Percentiles rank a stretch among this genome's conserved stretches.
These are phyloP conservation scores for Melanophora roralis DNA, from an alignment of 2,888 invertebrate genomes.

Conservation along the genomic window DNA sequence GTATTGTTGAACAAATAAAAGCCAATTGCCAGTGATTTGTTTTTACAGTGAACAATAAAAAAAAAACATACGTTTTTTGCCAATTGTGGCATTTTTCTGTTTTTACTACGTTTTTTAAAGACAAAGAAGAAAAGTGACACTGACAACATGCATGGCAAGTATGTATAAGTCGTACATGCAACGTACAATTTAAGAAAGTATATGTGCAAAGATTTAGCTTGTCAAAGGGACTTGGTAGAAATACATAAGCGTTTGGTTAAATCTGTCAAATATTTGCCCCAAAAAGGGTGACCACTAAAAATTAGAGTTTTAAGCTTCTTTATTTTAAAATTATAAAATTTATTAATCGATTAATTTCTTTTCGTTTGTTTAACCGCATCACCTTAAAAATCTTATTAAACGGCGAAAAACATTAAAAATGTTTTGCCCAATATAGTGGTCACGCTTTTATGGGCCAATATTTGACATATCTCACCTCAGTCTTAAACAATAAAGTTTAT, in stretches of 20 bases:
- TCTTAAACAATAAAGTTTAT: conserved; percentile 36
- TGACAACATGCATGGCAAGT: conserved; percentile 37
- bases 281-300: too few species aligned
- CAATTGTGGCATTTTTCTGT: conserved; percentile 2
- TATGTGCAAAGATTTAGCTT: neutral
- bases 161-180: conserved; percentile 11
- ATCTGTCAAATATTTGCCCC: too few species aligned
- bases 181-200: too few species aligned
- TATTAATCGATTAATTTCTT: too few species aligned
- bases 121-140: neutral
- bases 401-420: too few species aligned
- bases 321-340: too few species aligned
- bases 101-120: neutral
- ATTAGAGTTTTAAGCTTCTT: too few species aligned
- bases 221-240: neutral
- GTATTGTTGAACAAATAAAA: conserved; percentile 18
- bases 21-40: conserved; percentile 36
- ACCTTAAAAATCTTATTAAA: too few species aligned
- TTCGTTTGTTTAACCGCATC: too few species aligned
- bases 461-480: neutral
- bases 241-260: too few species aligned
- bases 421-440: too few species aligned
- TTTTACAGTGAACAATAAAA: neutral
- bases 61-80: conserved; percentile 15
- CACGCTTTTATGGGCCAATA: too few species aligned